Base-by-base conservation (phyloP, 2,888 invertebrate genomes). In the Chymomyza caudatula region DNA sequence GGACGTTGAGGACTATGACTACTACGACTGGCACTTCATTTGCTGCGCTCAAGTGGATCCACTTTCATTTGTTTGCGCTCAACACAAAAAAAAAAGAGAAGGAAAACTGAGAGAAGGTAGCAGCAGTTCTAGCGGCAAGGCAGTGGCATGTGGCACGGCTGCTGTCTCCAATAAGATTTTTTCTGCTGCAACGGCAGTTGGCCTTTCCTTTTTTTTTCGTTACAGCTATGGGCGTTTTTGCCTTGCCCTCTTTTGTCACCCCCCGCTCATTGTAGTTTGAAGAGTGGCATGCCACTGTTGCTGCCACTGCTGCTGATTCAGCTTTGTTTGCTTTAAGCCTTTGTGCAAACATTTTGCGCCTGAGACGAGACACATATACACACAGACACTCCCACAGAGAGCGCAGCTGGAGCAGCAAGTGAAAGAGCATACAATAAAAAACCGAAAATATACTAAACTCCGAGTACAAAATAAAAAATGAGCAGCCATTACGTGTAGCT, bases 241-340 rank as follows among this genome's bases (percentile, higher is more conserved):
- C 69, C 69, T 78, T 74, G 72, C 68, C 70, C 70, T 72, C 72
- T 74, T 58, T 63, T 67, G 64, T 53, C 58, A 59, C 58, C 52
- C 65, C 53, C 43, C n/a, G 6, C 61, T 59, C 54, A 58, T 67
- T 63, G 68, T 69, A 61, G 58, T 62, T 77, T 74, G 70, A 75
- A 57, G 77, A 85, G 86, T 86, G 76, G 71, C 86, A 37, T 84
- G 83, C 67, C 71, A 69, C 60, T 52, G 49, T 22, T 43, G 57
- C 53, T 44, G 57, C 54, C 56, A 42, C 20, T 22, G 58, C 17
- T 25, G 84, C 85, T 85, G 87, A 87, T 81, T 85, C 85, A 87
- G 85, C 87, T 85, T 86, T 85, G 87, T 87, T 87, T 85, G 87
- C 79, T 77, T 76, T 85, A 87, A 85, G 85, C 87, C 78, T 85